Evolutionary conservation across 2,888 invertebrate species (phyloP).

Genomic region (Acronicta psi): DNA sequence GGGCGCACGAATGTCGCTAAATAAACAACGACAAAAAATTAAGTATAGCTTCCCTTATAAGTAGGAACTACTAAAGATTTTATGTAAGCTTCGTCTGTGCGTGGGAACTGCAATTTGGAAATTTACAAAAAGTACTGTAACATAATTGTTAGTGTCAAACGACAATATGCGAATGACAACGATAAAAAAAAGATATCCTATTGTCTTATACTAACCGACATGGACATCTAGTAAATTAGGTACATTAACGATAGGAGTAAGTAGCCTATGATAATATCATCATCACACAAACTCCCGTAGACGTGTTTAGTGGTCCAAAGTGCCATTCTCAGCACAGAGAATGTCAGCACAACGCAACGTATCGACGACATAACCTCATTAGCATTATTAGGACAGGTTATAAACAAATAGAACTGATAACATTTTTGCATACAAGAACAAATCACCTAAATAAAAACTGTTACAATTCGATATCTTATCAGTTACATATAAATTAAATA

Average conservation of each 20-base stretch:
- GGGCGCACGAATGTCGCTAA: constrained; percentile 28
- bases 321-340: too few relatives aligned
- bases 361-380: constrained; percentile 5
- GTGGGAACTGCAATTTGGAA: neutral
- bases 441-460: constrained; percentile 39
- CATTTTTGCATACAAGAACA: constrained; percentile 13
- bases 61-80: constrained; percentile 23
- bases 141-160: too few relatives aligned
- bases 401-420: constrained; percentile 16
- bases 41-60: constrained; percentile 6
- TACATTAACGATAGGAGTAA: too few relatives aligned
- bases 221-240: too few relatives aligned
- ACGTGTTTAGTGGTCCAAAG: too few relatives aligned
- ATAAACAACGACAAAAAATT: constrained; percentile 39
- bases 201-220: too few relatives aligned
- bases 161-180: too few relatives aligned
- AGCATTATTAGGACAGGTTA: constrained; percentile 23
- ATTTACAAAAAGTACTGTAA: neutral
- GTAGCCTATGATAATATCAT: too few relatives aligned
- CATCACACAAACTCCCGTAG: too few relatives aligned
- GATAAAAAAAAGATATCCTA: too few relatives aligned
- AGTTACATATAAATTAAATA: constrained; percentile 50
- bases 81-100: constrained; percentile 2
- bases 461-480: constrained; percentile 46
- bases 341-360: too few relatives aligned